Base-by-base conservation (phyloP, 2,888 invertebrate species). In the Incurvaria masculella region DNA sequence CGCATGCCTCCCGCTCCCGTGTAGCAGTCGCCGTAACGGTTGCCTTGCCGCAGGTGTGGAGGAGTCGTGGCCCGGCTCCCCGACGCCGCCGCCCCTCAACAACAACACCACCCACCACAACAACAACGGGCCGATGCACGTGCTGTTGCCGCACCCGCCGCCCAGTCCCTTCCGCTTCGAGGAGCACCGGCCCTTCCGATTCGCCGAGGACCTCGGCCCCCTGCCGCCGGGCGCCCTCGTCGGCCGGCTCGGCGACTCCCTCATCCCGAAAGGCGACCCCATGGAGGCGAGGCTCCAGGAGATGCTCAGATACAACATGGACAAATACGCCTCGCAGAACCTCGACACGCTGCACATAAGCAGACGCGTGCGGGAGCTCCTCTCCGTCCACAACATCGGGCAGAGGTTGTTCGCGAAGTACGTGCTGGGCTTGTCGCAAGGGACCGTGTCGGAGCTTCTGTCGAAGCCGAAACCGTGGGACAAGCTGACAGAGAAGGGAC, bases 401-500 rank as follows among this genome's bases (percentile, higher is more conserved):
- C 99, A 99, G 79, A 84, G 99, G 52, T 81, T 99, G 60, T 99
- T 99, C 76, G 99, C 99, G 59, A 98, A 98, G 70, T 97, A 97
- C 75, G 94, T 99, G 45, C 85, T 99, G 58, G 98, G 98, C 1
- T 79, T 95, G 53, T 96, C 90, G 53, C 98, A 99, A 72, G 99
- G 99, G 51, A 99, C 99, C 20, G 97, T 99, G 44, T 96, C 96
- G 56, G 99, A 99, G 78, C 80, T 99, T 61, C 83, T 99, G 53
- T 97, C 97, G 58, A 99, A 99, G 69, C 99, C 99, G 48, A 97
- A 99, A 69, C 97, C 97, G 14, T 99, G 99, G 99, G 97, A 97
- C 80, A 98, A 98, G 78, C 81, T 99, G 65, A 99, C 99, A 50
- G 99, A 99, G 80, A 99, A 99, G 72, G 99, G 99, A 27, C 83